Evolutionary conservation across 2,797 vertebrate genomes (phyloP), one percentile per base, ranked within the genome.

Genomic region (Sitta carolinensis): DNA sequence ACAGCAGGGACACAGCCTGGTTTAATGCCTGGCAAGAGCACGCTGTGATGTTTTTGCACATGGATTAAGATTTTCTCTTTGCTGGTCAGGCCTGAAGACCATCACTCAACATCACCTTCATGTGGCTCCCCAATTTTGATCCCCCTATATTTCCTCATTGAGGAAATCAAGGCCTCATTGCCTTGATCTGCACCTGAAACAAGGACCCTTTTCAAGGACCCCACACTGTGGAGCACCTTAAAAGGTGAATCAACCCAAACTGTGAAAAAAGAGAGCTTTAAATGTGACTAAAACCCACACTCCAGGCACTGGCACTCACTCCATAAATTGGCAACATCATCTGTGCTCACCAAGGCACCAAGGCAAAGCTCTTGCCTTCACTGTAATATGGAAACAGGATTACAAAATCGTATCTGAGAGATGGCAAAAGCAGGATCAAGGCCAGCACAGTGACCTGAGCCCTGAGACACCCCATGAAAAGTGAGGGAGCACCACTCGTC

Each of bases 401-500:
- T 45, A 7, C 27, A 50, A 43, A 17, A 8, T 16, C 11, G 0
- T 1, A 2, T 12, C 40, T 30, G 19, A 6, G 36, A 68, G 59
- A 26, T 5, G 47, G 67, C 4, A 36, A 55, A 75, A 51, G 14
- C 14, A 15, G 29, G 19, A 12, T 73, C 48, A 5, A 51, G 52
- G 73, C 43, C 58, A 59, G 3, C 30, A 11, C 29, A 22, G 63
- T 7, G 58, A 42, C 19, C 16, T 26, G 10, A 30, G 45, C 17
- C 51, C 9, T 1, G 0, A 22, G 19, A 78, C 6, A 7, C 45
- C 4, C 23, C 2, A 0, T 1, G 45, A 29, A 38, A 75, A 84
- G 38, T 0, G 3, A 64, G 59, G 17, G 19, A 0, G 30, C 9
- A 7, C 34, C 8, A 6, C 34, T 13, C 3, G 0, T 21, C 40